Evolutionary conservation across 23 tunicate species (phyloP), one percentile per base, ranked within the genome.

Genomic region (Corella eumyota): DNA sequence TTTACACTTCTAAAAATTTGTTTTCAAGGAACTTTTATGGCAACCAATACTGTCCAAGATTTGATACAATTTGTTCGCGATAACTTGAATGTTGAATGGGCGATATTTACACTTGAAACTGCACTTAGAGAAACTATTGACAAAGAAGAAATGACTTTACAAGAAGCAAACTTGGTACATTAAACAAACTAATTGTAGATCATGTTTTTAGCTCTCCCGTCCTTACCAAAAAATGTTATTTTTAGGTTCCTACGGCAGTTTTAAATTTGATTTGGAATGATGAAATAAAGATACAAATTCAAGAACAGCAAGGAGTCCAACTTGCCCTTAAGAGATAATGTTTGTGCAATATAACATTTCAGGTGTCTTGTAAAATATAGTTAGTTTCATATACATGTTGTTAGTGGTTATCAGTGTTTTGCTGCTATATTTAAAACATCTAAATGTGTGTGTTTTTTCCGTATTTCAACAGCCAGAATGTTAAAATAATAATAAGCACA

Each of bases 211-310:
- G n/a, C n/a, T 40, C 48, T 40, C 13, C 48, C 48, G 48, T 40
- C n/a, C n/a, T n/a, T n/a, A n/a, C n/a, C n/a, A n/a, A n/a, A n/a
- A n/a, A n/a, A n/a, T n/a, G n/a, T n/a, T n/a, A n/a, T n/a, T n/a
- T n/a, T n/a, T 0, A 78, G 85, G 85, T 75, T 13, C 94, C 94
- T 28, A 45, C 73, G 19, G 83, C 77, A 4, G 62, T 75, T 9
- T 20, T 84, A 26, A 84, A 84, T 56, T 52, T 84, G 20, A 29
- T 29, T 15, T 84, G 94, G 94, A 63, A 64, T 23, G 69, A 80
- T 15, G 94, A 84, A 56, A 48, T 84, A 13, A 58, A 68, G 4
- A 48, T 28, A 1, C 74, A 84, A 56, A 32, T 84, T 13, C 57
- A 50, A 27, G 38, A 62, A 55, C 62, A 84, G 49, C 94, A 84